phyloP scores from a whole-genome alignment of 2,797 vertebrate species.

The Serranus cabrilla region DNA sequence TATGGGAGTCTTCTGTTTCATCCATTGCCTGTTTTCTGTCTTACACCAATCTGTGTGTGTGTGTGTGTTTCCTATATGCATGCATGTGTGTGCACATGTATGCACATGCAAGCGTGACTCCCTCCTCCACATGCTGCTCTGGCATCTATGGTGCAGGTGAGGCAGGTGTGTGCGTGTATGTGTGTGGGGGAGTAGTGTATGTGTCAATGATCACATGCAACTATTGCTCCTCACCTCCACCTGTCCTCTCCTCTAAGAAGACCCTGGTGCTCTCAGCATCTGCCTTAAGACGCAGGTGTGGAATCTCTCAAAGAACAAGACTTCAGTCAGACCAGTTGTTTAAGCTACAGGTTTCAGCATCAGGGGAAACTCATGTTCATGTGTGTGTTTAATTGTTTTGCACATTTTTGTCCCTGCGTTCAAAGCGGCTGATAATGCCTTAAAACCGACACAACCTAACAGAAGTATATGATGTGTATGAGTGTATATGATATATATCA shows the following conservation, averaged over 20 bases:
- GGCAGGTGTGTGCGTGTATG: not conserved
- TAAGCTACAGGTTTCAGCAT: constrained; percentile 78
- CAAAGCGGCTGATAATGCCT: constrained; percentile 80
- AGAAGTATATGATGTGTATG: constrained; percentile 40
- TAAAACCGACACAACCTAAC: constrained; percentile 73
- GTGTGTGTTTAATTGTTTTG: constrained; percentile 70
- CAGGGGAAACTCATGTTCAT: constrained; percentile 61
- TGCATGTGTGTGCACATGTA: not conserved
- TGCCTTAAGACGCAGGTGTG: constrained; percentile 76
- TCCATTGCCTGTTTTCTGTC: constrained; percentile 53
- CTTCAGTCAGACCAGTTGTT: constrained; percentile 77
- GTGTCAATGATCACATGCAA: constrained; percentile 26
- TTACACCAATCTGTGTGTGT: constrained; percentile 42
- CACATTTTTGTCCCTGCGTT: constrained; percentile 55
- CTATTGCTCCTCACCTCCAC: constrained; percentile 2
- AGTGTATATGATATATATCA: constrained; percentile 47
- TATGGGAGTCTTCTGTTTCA: constrained; percentile 21
- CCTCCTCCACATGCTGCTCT: constrained; percentile 49
- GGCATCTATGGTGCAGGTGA: constrained; percentile 56
- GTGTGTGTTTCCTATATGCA: not conserved
- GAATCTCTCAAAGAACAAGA: constrained; percentile 76
- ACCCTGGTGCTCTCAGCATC: constrained; percentile 80
- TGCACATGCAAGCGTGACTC: constrained; percentile 40
- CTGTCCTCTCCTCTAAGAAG: constrained; percentile 22
- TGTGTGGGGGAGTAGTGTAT: not conserved